Conservation (phyloP, 2,113 vertebrate species). For the Archocentrus centrarchus region DNA sequence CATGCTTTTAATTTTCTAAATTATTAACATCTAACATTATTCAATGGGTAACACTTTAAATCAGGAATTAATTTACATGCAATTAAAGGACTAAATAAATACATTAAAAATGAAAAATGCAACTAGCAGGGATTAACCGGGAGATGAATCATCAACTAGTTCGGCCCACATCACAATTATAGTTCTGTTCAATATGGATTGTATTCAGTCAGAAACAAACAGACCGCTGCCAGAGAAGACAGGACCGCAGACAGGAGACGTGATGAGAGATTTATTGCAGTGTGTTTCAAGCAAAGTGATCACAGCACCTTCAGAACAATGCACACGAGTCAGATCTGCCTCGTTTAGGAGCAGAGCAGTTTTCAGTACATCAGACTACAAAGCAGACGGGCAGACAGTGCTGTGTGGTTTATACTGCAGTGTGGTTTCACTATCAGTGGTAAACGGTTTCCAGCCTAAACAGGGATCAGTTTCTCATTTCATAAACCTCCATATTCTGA, state of each 20-base stretch:
- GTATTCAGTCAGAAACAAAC: neutral
- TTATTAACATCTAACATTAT: neutral
- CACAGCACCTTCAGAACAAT: constrained; percentile 28
- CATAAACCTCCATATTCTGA: neutral
- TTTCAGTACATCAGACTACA: neutral
- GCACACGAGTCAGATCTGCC: constrained; percentile 28
- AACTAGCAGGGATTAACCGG: neutral
- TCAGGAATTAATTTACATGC: neutral
- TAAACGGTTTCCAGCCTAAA: constrained; percentile 4
- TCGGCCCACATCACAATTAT: neutral
- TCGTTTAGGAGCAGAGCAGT: neutral
- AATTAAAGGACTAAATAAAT: neutral
- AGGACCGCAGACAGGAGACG: neutral
- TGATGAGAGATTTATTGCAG: constrained; percentile 57
- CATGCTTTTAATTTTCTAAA: neutral
- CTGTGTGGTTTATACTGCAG: neutral
- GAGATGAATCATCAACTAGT: neutral
- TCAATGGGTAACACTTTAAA: neutral
- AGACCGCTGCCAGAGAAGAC: neutral
- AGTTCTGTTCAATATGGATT: neutral
- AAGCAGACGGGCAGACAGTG: constrained; percentile 10
- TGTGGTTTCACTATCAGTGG: neutral
- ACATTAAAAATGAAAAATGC: neutral
- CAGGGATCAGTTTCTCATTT: neutral
- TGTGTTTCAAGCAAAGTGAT: constrained; percentile 37